These are phyloP conservation scores for Zelleria hepariella DNA, from an alignment of 2,888 invertebrate species.

Conservation along the genomic window DNA sequence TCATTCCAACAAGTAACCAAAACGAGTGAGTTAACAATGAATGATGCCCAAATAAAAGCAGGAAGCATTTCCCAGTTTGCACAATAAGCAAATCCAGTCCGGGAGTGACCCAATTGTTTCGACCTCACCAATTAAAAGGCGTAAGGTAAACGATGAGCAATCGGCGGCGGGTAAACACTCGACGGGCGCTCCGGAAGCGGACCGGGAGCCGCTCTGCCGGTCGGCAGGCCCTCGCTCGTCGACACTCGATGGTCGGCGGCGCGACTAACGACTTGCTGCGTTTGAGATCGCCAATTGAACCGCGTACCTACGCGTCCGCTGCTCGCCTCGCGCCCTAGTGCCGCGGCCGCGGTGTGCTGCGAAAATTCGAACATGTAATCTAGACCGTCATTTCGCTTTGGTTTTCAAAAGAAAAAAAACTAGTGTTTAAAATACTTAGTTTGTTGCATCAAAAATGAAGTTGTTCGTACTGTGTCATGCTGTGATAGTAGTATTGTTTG, in stretches of 20 bases:
- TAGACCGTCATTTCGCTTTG: not conserved
- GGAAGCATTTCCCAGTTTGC: constrained; percentile 22
- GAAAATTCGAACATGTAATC: constrained; percentile 18
- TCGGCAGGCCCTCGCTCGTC: constrained; percentile 43
- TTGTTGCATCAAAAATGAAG: constrained; percentile 40
- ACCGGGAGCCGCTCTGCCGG: constrained; percentile 23
- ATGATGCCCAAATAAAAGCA: constrained; percentile 9
- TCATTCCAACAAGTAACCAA: not conserved
- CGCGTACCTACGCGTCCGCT: constrained; percentile 51
- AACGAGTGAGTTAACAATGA: not conserved
- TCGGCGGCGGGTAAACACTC: constrained; percentile 28
- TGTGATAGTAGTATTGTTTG: constrained; percentile 28
- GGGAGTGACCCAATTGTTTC: constrained; percentile 59
- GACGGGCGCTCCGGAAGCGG: constrained; percentile 48
- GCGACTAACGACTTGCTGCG: constrained; percentile 46
- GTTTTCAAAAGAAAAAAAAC: not conserved
- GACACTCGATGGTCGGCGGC: constrained; percentile 23
- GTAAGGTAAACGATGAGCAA: constrained; percentile 42
- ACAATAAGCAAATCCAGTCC: constrained; percentile 40
- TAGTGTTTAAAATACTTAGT: not conserved
- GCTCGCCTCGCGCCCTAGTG: constrained; percentile 34
- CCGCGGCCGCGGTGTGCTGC: constrained; percentile 34
- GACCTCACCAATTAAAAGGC: constrained; percentile 69
- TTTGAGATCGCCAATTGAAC: constrained; percentile 57
- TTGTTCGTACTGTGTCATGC: constrained; percentile 21